A percentile compares a stretch with the other conserved stretches of the same genome.
These are phyloP conservation scores for Heliconius eleuchia DNA, from an alignment of 1,140 invertebrate genomes.

Conservation along the genomic window DNA sequence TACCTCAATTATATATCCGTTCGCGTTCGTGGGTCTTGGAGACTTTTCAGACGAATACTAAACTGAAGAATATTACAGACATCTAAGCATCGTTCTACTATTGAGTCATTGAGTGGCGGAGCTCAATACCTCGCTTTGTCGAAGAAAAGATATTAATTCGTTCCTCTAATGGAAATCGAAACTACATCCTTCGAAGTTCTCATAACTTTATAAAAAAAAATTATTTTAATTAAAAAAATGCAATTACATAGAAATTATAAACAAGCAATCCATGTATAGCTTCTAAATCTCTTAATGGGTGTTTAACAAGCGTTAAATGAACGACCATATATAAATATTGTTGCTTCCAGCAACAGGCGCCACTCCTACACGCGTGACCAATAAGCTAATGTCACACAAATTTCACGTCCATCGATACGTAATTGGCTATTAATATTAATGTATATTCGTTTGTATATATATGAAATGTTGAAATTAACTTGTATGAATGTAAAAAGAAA, in stretches of 20 bases:
- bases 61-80: too few species aligned
- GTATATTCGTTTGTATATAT: background rate
- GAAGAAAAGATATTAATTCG: too few species aligned
- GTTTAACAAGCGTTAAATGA: conserved; percentile 10
- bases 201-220: too few species aligned
- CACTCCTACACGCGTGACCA: conserved; percentile 1
- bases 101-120: too few species aligned
- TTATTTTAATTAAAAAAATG: background rate
- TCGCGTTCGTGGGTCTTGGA: too few species aligned
- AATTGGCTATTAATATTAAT: conserved; percentile 1
- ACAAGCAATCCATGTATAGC: background rate
- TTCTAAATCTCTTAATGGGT: background rate
- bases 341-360: background rate
- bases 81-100: too few species aligned
- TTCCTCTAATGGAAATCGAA: too few species aligned
- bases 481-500: background rate
- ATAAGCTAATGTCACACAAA: background rate
- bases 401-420: background rate
- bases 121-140: too few species aligned
- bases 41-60: too few species aligned
- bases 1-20: too few species aligned
- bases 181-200: too few species aligned
- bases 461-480: background rate
- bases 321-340: background rate
- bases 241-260: background rate